A percentile compares a stretch with the other conserved stretches of the same genome.
phyloP scores from a whole-genome alignment of 92 coral and sea anemone species.

The Micromussa lordhowensis region DNA sequence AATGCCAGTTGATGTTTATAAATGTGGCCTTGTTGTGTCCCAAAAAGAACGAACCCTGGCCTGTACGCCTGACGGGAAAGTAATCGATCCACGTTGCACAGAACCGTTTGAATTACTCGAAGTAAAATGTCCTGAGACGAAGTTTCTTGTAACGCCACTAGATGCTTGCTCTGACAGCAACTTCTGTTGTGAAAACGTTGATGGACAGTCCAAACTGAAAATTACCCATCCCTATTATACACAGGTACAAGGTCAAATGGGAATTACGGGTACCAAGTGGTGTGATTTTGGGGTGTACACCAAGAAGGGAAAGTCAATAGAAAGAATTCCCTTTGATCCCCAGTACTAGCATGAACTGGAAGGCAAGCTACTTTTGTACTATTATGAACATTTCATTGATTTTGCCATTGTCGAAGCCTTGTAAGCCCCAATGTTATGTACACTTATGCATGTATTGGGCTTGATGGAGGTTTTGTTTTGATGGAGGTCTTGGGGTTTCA shows the following conservation, averaged over 20 bases:
- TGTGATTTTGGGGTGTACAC: constrained; percentile 80
- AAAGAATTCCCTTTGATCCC: constrained; percentile 51
- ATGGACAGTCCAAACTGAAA: constrained; percentile 63
- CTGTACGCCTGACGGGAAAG: constrained; percentile 78
- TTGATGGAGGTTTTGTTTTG: constrained; percentile 1
- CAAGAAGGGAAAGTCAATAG: constrained; percentile 62
- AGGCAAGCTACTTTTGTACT: constrained; percentile 24
- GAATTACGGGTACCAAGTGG: constrained; percentile 61
- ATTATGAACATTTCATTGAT: constrained; percentile 32
- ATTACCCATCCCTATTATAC: constrained; percentile 54
- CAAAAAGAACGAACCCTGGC: constrained; percentile 60
- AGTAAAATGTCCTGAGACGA: constrained; percentile 76
- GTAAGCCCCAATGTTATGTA: constrained; percentile 5
- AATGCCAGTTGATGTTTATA: constrained; percentile 47
- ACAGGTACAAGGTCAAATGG: constrained; percentile 78
- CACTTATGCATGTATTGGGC: constrained; percentile 1
- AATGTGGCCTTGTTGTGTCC: constrained; percentile 65
- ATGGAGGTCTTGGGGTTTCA: constrained; percentile 18
- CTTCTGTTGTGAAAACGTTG: constrained; percentile 53
- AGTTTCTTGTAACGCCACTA: constrained; percentile 72
- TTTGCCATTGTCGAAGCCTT: constrained; percentile 12
- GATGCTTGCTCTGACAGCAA: constrained; percentile 71
- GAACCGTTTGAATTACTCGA: constrained; percentile 69
- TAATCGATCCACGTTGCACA: constrained; percentile 65
- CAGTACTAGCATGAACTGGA: constrained; percentile 41